phyloP scores from a whole-genome alignment of 92 coral and sea anemone species.

The Epizoanthus scotinus region DNA sequence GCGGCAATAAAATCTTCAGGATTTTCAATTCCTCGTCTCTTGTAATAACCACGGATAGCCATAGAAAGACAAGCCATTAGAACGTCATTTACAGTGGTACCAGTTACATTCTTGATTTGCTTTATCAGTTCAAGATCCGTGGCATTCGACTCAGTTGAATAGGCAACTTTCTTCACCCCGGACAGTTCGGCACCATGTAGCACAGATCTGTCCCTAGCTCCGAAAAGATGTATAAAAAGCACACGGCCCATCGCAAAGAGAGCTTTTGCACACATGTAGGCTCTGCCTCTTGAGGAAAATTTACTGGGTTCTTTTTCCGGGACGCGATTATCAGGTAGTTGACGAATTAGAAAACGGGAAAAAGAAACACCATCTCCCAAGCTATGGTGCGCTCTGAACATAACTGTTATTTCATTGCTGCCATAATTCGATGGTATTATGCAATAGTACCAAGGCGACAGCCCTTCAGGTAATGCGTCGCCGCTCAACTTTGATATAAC shows the following conservation, averaged over 20 bases:
- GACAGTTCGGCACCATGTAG: constrained; percentile 76
- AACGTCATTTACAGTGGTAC: constrained; percentile 92
- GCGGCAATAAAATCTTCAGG: constrained; percentile 79
- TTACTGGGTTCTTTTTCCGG: constrained; percentile 60
- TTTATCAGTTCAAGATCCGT: constrained; percentile 70
- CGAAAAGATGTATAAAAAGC: constrained; percentile 41
- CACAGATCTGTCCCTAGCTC: constrained; percentile 64
- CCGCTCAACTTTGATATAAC: constrained; percentile 66
- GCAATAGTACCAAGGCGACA: constrained; percentile 81
- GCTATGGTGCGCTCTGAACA: constrained; percentile 74
- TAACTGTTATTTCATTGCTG: constrained; percentile 45
- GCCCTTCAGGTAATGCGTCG: constrained; percentile 56
- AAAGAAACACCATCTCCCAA: constrained; percentile 89
- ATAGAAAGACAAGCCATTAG: constrained; percentile 78
- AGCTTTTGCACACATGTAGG: constrained; percentile 61
- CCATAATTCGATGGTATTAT: constrained; percentile 69
- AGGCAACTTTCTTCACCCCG: constrained; percentile 80
- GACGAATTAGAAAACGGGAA: constrained; percentile 57
- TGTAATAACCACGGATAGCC: constrained; percentile 80
- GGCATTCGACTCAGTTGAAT: constrained; percentile 79
- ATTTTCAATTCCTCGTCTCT: constrained; percentile 61
- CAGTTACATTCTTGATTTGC: constrained; percentile 75
- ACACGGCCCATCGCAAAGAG: constrained; percentile 49
- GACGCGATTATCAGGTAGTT: constrained; percentile 64
- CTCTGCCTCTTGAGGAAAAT: constrained; percentile 55